phyloP scores from a whole-genome alignment of 2,113 vertebrate species.

The Scomber japonicus region DNA sequence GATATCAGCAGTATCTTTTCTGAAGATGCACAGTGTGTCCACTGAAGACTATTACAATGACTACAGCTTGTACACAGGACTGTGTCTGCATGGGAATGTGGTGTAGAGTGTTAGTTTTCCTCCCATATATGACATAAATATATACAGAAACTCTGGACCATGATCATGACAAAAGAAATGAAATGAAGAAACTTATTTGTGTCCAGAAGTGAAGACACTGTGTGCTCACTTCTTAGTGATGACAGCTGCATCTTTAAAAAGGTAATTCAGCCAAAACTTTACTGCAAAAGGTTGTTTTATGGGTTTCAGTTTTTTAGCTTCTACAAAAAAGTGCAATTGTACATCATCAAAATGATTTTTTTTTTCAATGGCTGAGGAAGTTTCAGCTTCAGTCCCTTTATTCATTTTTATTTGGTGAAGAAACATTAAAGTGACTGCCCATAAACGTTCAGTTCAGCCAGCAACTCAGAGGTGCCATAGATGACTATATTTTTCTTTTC shows the following conservation, averaged over 20 bases:
- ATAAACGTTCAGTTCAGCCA: constrained; percentile 18
- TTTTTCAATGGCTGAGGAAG: constrained; percentile 8
- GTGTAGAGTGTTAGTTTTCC: constrained; percentile 3
- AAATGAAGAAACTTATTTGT: constrained; percentile 24
- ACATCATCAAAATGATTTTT: constrained; percentile 12
- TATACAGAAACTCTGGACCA: constrained; percentile 16
- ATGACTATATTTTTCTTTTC: constrained; percentile 19
- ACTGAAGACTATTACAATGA: constrained; percentile 25
- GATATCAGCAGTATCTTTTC: constrained; percentile 60
- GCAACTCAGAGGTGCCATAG: constrained; percentile 65
- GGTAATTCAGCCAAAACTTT: constrained; percentile 24
- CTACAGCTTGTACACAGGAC: constrained; percentile 20
- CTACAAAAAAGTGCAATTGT: constrained; percentile 69
- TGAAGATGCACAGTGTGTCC: constrained; percentile 39
- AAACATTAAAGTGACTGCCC: background rate
- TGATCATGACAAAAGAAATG: background rate
- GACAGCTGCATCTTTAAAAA: constrained; percentile 1
- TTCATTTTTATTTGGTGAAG: constrained; percentile 9
- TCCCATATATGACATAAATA: background rate
- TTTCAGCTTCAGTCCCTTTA: constrained; percentile 5
- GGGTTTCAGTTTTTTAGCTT: constrained; percentile 16
- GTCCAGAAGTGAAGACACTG: background rate
- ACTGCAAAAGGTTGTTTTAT: background rate
- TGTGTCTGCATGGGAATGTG: constrained; percentile 34
- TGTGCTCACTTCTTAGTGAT: background rate